phyloP scores from a whole-genome alignment of 2,113 vertebrate species.

The Rhabdomys dilectus region DNA sequence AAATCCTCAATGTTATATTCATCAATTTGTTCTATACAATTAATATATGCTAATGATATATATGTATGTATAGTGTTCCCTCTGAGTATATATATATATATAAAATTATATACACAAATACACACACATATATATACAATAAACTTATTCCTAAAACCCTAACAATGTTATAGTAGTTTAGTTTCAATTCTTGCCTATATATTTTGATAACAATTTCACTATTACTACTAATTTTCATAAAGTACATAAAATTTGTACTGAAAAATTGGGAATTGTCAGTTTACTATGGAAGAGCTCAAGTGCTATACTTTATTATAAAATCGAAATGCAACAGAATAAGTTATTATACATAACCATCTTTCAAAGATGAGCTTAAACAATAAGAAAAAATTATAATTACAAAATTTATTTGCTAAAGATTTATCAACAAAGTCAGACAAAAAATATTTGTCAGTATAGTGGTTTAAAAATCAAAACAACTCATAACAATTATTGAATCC shows the following conservation, averaged over 20 bases:
- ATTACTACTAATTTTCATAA: neutral
- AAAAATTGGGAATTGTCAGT: neutral
- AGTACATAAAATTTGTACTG: neutral
- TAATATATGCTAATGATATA: neutral
- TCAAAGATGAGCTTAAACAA: neutral
- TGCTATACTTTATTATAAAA: neutral
- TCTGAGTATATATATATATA: no score
- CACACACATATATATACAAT: neutral
- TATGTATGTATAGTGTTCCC: no score
- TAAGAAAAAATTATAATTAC: neutral
- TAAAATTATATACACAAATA: neutral
- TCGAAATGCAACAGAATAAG: neutral
- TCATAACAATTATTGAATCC: neutral
- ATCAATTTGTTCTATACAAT: neutral
- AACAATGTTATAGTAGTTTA: neutral
- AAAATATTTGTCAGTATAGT: neutral
- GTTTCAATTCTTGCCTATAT: neutral
- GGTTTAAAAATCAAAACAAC: neutral
- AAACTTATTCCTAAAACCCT: neutral
- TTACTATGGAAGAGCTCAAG: neutral
- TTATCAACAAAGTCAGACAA: neutral
- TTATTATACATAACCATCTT: neutral
- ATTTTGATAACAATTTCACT: neutral
- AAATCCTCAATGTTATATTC: neutral
- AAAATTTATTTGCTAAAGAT: constrained; percentile 6